Base-by-base conservation (phyloP, 2,113 vertebrate species). In the Chionomys nivalis region DNA sequence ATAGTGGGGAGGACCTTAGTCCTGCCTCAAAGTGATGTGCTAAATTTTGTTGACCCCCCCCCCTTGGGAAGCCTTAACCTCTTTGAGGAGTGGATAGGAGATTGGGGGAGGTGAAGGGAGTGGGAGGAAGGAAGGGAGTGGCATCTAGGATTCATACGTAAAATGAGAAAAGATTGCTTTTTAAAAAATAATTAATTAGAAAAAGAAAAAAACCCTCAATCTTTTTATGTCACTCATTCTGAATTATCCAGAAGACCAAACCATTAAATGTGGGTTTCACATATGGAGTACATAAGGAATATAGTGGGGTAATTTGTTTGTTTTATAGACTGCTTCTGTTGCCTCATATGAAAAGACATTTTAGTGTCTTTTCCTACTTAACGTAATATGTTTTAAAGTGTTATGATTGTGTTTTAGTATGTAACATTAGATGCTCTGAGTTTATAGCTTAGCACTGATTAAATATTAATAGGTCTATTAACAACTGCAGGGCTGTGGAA, bases 391-490 rank as follows among this genome's bases (percentile, higher is more conserved):
- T 85, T 96, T 97, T 96, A 93, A 97, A 97, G 91, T 95, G 58
- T 97, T 97, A 95, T 96, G 73, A 73, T 90, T 96, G 1, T 97
- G 77, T 97, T 97, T 97, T 94, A 96, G 77, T 97, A 82, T 95
- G 39, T 96, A 96, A 93, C 81, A 97, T 95, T 94, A 96, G 88
- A 91, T 89, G n/a, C 87, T 96, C 65, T 93, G 36, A 72, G 73
- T 97, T 97, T 97, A 97, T 97, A 93, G 95, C 96, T 91, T 95
- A 89, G 89, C 93, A 79, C 89, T 97, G 83, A 95, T 98, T 97
- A 98, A 98, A 97, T 98, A 97, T 98, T 98, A 96, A 97, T 97
- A 94, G 36, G 75, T 65, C 96, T 96, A 87, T 97, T 97, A 98
- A 91, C 91, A 96, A 92, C 42, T 96, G 10, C 65, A 39, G 87